Evolutionary conservation across 2,113 vertebrate genomes (phyloP).

Genomic region (Ranitomeya variabilis): DNA sequence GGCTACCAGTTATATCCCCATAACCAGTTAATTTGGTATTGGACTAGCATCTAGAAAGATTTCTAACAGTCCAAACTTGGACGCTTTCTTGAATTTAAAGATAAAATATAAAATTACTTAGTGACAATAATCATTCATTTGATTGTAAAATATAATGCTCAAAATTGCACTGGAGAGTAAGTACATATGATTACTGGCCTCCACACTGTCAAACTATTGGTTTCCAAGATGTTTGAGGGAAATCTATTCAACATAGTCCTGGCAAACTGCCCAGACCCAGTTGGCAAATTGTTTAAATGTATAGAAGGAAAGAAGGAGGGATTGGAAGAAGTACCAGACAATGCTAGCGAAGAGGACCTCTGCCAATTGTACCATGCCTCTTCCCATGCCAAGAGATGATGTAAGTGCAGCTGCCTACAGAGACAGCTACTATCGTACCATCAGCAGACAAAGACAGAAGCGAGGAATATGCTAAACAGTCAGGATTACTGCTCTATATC

Average conservation of each 20-base stretch:
- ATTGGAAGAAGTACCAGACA: slow-evolving; percentile 41
- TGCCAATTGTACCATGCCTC: slow-evolving; percentile 46
- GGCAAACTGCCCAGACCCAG: slow-evolving; percentile 44
- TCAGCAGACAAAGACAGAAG: slow-evolving; percentile 45
- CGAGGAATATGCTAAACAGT: slow-evolving; percentile 30
- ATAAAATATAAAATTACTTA: slow-evolving; percentile 21
- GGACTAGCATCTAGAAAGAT: slow-evolving; percentile 8
- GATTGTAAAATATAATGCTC: slow-evolving; percentile 38
- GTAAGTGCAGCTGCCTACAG: slow-evolving; percentile 52
- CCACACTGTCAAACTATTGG: slow-evolving; percentile 48
- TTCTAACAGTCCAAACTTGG: not conserved
- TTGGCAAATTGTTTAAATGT: slow-evolving; percentile 57
- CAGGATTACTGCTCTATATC: not conserved
- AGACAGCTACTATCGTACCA: slow-evolving; percentile 3
- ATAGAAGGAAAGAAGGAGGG: slow-evolving; percentile 17
- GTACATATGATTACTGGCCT: slow-evolving; percentile 50
- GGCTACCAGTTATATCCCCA: not conserved
- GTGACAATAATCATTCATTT: slow-evolving; percentile 35
- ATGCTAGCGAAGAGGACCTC: slow-evolving; percentile 40
- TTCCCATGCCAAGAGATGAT: slow-evolving; percentile 51
- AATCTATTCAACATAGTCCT: slow-evolving; percentile 42
- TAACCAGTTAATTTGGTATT: slow-evolving; percentile 9
- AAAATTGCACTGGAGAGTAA: slow-evolving; percentile 31
- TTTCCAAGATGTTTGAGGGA: slow-evolving; percentile 54
- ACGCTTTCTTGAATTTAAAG: slow-evolving; percentile 2